Evolutionary conservation across 2,113 vertebrate species (phyloP).

Genomic region (Isichthys henryi): DNA sequence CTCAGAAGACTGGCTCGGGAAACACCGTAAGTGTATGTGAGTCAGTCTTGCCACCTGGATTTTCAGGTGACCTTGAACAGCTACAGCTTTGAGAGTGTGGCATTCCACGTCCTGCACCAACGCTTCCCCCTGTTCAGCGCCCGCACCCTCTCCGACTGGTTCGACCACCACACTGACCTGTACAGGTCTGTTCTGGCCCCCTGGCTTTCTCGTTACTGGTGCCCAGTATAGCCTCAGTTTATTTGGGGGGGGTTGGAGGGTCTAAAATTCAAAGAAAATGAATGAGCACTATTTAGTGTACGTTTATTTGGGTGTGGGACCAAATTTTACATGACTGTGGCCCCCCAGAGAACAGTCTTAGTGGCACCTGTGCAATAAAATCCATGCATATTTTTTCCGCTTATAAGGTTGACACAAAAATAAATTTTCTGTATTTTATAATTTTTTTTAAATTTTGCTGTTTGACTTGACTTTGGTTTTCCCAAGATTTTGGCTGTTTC

Average conservation of each 20-base stretch:
- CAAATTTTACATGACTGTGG: background rate
- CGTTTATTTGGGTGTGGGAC: background rate
- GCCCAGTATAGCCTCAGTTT: background rate
- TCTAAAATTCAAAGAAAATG: background rate
- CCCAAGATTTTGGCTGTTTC: background rate
- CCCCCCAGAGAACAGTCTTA: background rate
- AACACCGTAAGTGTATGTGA: background rate
- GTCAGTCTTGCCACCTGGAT: background rate
- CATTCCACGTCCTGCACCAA: constrained; percentile 92
- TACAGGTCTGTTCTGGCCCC: constrained; percentile 68
- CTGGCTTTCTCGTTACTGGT: background rate
- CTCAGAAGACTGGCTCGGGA: background rate
- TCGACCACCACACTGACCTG: constrained; percentile 84
- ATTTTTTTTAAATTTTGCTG: background rate
- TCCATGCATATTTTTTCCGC: background rate
- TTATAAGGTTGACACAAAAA: background rate
- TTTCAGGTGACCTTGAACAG: constrained; percentile 82
- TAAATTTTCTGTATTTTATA: background rate
- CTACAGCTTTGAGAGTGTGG: constrained; percentile 96
- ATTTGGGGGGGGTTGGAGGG: background rate
- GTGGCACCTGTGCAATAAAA: background rate
- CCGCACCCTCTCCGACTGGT: constrained; percentile 92
- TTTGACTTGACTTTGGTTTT: background rate
- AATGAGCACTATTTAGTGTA: background rate
- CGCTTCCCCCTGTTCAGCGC: constrained; percentile 85